phyloP scores from a whole-genome alignment of 2,113 vertebrate species.

The Vidua macroura region DNA sequence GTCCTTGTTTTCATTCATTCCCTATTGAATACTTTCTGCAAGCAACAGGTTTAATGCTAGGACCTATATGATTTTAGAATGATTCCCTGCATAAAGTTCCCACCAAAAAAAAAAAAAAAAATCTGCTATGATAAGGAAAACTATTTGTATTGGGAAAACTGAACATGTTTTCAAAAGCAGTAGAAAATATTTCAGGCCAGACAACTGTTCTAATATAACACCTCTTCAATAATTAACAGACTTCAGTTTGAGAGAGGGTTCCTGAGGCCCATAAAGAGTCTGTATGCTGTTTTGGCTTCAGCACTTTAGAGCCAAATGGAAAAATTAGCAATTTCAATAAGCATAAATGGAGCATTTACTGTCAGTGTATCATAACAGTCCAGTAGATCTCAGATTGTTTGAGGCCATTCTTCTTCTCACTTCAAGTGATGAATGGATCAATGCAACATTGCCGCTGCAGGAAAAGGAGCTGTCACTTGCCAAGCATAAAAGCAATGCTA shows the following conservation, averaged over 20 bases:
- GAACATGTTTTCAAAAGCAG: not conserved
- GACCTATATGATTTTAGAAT: not conserved
- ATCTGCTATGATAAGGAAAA: not conserved
- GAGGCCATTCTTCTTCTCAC: not conserved
- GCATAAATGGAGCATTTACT: not conserved
- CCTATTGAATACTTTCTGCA: not conserved
- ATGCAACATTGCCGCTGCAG: not conserved
- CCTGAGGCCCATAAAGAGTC: not conserved
- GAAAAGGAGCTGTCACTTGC: not conserved
- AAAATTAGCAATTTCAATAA: not conserved
- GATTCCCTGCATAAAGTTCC: not conserved
- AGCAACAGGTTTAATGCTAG: not conserved
- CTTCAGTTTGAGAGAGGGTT: not conserved
- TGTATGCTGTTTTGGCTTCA: not conserved
- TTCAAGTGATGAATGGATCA: not conserved
- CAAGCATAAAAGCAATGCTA: not conserved
- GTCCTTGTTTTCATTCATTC: not conserved
- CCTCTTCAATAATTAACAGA: not conserved
- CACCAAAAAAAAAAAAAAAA: not conserved
- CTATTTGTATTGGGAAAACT: not conserved
- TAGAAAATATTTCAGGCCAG: not conserved
- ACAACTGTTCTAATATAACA: not conserved
- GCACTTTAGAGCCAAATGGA: not conserved
- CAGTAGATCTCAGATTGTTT: not conserved
- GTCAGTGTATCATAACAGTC: not conserved